Base-by-base conservation (phyloP, 2,797 vertebrate genomes). In the Pyrocephalus nanus region DNA sequence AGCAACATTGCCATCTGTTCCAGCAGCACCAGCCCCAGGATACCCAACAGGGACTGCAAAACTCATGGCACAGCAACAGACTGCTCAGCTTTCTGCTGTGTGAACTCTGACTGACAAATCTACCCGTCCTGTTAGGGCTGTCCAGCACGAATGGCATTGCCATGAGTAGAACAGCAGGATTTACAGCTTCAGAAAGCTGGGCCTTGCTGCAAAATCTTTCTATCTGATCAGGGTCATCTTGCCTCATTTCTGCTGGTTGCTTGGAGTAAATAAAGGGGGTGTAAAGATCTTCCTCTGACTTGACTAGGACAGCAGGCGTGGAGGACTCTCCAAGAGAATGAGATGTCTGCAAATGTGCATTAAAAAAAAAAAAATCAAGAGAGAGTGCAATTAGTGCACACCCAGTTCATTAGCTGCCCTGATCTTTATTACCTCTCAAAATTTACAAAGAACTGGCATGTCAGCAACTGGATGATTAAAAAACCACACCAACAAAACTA, bases 211-310 rank as follows among this genome's bases (percentile, higher is more conserved):
- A 66, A 85, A 43, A 76, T 26, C 30, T n/a, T 73, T 84, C 77
- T 50, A 14, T 34, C 40, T 55, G 40, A 71, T 67, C 50, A 65
- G 83, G 43, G 23, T 92, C 88, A 61, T 43, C 40, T 40, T 80
- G 95, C 70, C 25, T 81, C 19, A 15, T 50, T 77, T 94, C 94
- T 60, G 27, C 75, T 34, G 73, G 55, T 16, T 95, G 93, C 65
- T 93, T 87, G 13, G 93, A 86, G 84, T 71, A 83, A 58, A 51
- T 67, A 29, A 96, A 90, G 60, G 96, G 97, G 71, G 90, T 61
- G 42, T 66, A 93, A 90, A 93, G 72, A 48, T 97, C 88, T 88
- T 97, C 95, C 66, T 93, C 9, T 34, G 88, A 86, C 70, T 95
- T 74, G 80, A 86, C 58, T 80, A 93, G 55, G 8, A 78, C 19